These are phyloP conservation scores for Martes flavigula DNA, from an alignment of 2,797 vertebrate species.

Conservation along the genomic window DNA sequence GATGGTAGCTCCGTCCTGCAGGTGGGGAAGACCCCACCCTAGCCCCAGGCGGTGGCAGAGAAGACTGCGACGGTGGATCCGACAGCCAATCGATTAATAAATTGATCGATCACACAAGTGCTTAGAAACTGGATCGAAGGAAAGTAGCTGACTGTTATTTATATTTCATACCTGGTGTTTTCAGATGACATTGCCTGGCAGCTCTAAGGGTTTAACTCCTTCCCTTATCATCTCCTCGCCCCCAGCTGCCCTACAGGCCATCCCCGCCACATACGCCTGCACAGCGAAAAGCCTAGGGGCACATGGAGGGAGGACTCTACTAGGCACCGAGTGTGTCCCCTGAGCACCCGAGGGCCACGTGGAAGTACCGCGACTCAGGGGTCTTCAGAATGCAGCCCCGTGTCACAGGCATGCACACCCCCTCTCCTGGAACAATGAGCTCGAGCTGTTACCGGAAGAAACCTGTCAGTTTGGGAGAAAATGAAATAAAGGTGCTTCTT, in stretches of 20 bases:
- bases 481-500: constrained; percentile 53
- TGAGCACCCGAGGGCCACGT: neutral
- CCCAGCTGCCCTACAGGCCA: neutral
- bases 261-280: rapidly evolving
- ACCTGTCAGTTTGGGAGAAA: constrained; percentile 42
- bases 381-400: neutral
- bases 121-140: constrained; percentile 71
- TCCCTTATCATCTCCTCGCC: neutral
- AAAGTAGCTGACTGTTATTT: constrained; percentile 64
- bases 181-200: constrained; percentile 60
- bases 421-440: neutral
- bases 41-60: neutral
- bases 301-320: neutral
- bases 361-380: neutral
- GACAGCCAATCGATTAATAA: constrained; percentile 56
- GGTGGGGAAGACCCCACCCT: neutral
- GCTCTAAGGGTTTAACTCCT: constrained; percentile 61
- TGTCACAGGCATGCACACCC: rapidly evolving
- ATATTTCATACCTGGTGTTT: constrained; percentile 62
- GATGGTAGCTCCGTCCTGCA: neutral
- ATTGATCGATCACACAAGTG: constrained; percentile 71
- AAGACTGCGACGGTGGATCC: constrained; percentile 31
- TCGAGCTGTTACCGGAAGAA: neutral
- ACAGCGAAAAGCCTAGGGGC: neutral
- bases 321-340: neutral